phyloP scores from a whole-genome alignment of 2,888 invertebrate species.

The Brenthis daphne region DNA sequence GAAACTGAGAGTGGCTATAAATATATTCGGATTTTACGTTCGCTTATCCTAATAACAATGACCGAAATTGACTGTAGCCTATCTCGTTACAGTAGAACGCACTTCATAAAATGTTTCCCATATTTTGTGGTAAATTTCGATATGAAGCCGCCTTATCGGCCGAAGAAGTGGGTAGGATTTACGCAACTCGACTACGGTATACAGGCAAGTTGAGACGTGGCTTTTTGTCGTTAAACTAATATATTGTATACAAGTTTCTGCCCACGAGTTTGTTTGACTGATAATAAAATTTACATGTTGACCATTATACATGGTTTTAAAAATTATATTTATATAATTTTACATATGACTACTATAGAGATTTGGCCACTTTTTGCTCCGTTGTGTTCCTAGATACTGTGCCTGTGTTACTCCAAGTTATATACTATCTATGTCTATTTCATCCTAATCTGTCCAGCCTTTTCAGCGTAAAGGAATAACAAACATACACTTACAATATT shows the following conservation, averaged over 20 bases:
- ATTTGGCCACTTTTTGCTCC: too few relatives aligned
- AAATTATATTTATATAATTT: too few relatives aligned
- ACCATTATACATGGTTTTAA: not conserved
- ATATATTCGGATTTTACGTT: constrained; percentile 51
- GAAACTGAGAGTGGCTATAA: constrained; percentile 45
- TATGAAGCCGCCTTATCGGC: constrained; percentile 44
- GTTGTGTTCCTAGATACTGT: too few relatives aligned
- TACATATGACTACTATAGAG: too few relatives aligned
- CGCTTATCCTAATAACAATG: constrained; percentile 52
- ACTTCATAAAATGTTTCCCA: constrained; percentile 52
- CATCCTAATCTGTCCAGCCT: too few relatives aligned
- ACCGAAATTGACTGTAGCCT: constrained; percentile 50
- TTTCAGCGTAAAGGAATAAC: too few relatives aligned
- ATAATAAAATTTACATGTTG: too few relatives aligned
- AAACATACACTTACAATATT: too few relatives aligned
- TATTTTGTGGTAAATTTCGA: constrained; percentile 47
- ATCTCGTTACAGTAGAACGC: constrained; percentile 52
- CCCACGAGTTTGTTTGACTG: too few relatives aligned
- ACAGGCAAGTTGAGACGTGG: constrained; percentile 33
- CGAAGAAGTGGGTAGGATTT: constrained; percentile 43
- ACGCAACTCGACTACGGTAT: constrained; percentile 35
- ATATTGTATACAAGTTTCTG: not conserved
- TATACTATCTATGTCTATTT: too few relatives aligned
- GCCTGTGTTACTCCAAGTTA: too few relatives aligned
- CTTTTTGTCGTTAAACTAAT: constrained; percentile 28